Evolutionary conservation across 1,140 invertebrate genomes (phyloP).

Genomic region (Akabosia matsudoensis): DNA sequence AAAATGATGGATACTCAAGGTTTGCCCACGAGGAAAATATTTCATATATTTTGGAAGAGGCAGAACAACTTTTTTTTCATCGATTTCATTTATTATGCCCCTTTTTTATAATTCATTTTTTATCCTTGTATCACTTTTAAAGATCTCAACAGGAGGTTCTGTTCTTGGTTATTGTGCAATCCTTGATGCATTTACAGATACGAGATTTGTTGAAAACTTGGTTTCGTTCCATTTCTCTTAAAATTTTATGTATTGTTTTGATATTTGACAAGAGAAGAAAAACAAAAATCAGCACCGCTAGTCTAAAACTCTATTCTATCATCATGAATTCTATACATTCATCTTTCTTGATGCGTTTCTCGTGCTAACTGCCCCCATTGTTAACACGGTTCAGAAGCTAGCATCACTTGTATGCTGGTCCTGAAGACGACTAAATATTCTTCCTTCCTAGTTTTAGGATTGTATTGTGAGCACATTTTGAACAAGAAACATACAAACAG

Average conservation of each 20-base stretch:
- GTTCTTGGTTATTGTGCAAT: background rate
- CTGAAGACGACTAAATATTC: too few relatives aligned
- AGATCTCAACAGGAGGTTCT: constrained; percentile 18
- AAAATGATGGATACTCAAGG: too few relatives aligned
- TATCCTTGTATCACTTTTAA: constrained; percentile 5
- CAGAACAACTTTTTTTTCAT: constrained; percentile 6
- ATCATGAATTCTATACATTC: too few relatives aligned
- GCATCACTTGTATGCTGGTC: constrained; percentile 4
- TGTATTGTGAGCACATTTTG: too few relatives aligned
- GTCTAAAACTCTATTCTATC: too few relatives aligned
- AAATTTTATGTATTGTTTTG: background rate
- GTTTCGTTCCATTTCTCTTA: background rate
- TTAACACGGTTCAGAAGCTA: background rate
- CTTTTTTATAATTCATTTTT: constrained; percentile 20
- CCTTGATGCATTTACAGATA: background rate
- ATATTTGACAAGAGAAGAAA: background rate
- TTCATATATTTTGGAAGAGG: background rate
- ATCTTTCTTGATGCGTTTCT: constrained; percentile 1
- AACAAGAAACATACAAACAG: too few relatives aligned
- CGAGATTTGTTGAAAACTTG: background rate
- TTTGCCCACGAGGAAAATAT: too few relatives aligned
- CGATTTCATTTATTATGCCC: constrained; percentile 13
- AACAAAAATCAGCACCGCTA: background rate
- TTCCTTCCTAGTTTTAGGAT: too few relatives aligned
- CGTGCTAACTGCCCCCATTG: background rate